These are phyloP conservation scores for Nibea coibor DNA, from an alignment of 2,113 vertebrate genomes.

Conservation along the genomic window DNA sequence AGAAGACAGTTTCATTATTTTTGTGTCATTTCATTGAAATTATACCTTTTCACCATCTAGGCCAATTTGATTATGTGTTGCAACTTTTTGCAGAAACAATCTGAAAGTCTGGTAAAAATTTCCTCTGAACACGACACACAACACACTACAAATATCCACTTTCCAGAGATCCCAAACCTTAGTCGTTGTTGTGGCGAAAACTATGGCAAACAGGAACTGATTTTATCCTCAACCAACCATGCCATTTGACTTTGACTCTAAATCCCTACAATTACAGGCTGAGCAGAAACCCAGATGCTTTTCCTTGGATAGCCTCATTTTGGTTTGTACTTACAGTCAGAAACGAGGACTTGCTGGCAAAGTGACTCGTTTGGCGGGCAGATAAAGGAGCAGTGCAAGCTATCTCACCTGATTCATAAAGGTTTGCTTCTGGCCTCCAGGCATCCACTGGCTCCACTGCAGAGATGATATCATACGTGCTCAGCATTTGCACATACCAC, in stretches of 20 bases:
- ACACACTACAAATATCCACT: slow-evolving; percentile 10
- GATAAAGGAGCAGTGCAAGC: slow-evolving; percentile 15
- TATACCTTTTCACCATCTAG: not conserved
- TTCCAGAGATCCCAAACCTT: slow-evolving; percentile 23
- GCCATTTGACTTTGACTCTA: slow-evolving; percentile 48
- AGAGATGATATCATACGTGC: slow-evolving; percentile 72
- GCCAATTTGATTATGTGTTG: not conserved
- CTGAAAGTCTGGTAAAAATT: slow-evolving; percentile 7
- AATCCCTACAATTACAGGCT: slow-evolving; percentile 70
- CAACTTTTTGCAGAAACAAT: not conserved
- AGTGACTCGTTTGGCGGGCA: not conserved
- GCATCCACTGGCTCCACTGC: slow-evolving; percentile 85
- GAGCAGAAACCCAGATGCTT: slow-evolving; percentile 59
- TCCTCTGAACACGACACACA: not conserved
- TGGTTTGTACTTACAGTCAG: slow-evolving; percentile 48
- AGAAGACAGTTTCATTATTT: not conserved
- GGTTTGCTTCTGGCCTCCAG: slow-evolving; percentile 85
- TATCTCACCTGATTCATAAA: slow-evolving; percentile 88
- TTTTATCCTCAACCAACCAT: slow-evolving; percentile 41
- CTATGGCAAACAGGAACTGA: slow-evolving; percentile 43
- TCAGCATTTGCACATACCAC: slow-evolving; percentile 65
- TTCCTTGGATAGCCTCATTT: slow-evolving; percentile 30
- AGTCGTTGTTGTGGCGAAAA: slow-evolving; percentile 51
- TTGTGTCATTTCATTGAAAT: not conserved
- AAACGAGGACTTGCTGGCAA: slow-evolving; percentile 35